A percentile compares a stretch with the other conserved stretches of the same genome.
phyloP scores from a whole-genome alignment of 2,797 vertebrate species.

The Chelmon rostratus region DNA sequence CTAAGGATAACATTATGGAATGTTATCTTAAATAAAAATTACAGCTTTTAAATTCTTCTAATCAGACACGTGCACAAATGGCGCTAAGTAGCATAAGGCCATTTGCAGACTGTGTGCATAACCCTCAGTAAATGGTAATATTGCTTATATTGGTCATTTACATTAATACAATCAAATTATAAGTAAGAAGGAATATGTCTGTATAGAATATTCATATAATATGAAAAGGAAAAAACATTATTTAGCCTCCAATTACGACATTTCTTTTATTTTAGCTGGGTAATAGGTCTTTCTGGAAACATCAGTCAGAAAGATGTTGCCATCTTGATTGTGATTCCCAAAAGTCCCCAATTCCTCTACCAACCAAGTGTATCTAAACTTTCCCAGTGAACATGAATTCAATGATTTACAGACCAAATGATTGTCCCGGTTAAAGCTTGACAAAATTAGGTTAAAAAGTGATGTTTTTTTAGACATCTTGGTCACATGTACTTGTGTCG shows the following conservation, averaged over 20 bases:
- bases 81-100: not conserved
- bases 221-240: not conserved
- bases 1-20: not conserved
- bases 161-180: not conserved
- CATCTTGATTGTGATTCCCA: not conserved
- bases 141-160: not conserved
- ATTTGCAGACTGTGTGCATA: not conserved
- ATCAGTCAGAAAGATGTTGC: not conserved
- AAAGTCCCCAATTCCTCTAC: not conserved
- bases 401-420: slow-evolving; percentile 19
- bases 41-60: not conserved
- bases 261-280: not conserved
- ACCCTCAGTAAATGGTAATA: not conserved
- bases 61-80: too few species aligned
- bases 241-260: not conserved
- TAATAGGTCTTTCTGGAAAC: slow-evolving; percentile 9
- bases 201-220: not conserved
- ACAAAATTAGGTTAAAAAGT: not conserved
- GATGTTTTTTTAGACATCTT: not conserved
- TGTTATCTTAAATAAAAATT: not conserved
- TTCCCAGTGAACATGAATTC: not conserved
- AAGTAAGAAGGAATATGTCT: not conserved
- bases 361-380: not conserved
- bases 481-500: not conserved
- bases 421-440: not conserved